Base-by-base conservation (phyloP, 37 sponge, comb jelly and placozoan species). In the Aplysina aerophoba region DNA sequence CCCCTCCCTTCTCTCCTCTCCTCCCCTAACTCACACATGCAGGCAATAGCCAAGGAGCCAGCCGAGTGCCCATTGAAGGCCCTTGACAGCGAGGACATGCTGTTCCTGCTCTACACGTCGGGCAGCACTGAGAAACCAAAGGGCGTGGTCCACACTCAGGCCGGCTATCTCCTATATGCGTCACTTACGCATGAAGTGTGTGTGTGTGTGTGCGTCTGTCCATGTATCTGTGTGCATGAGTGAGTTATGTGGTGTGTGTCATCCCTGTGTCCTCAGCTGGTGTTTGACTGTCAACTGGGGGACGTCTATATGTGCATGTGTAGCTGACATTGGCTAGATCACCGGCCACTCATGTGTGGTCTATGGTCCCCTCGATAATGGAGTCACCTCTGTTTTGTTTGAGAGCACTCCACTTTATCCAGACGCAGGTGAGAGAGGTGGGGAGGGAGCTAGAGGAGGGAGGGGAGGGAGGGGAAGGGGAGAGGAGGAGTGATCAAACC, bases 261-360 rank as follows among this genome's bases (percentile, higher is more conserved):
- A 30, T 65, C 27, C 22, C 66, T 65, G 22, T 11, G 22, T 30
- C 27, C 13, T 33, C 65, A 92, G 93, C 85, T 84, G 80, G 96
- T 94, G 24, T 94, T 98, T 86, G 99, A 98, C 90, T 96, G 88
- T 66, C 84, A 87, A 40, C 90, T 90, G 61, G 94, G 91, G 34
- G 97, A 97, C 64, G 90, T 98, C 34, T n/a, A n/a, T n/a, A n/a
- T 98, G 79, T 91, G 98, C 93, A 27, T 98, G 99, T 86, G 96
- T 96, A 37, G 96, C 99, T 58, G 99, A 98, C 80, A 91, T 98
- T 84, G 99, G 99, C 4, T 98, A 96, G 99, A 94, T 98, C 62
- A 96, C 96, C 33, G 99, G 97, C 4, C 99, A 98, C 90, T 94
- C 95, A 24, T 94, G 94, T 81, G 93, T 92, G 19, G 92, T 96